Evolutionary conservation across 1,140 invertebrate species (phyloP).

Genomic region (Drosophila bocqueti): DNA sequence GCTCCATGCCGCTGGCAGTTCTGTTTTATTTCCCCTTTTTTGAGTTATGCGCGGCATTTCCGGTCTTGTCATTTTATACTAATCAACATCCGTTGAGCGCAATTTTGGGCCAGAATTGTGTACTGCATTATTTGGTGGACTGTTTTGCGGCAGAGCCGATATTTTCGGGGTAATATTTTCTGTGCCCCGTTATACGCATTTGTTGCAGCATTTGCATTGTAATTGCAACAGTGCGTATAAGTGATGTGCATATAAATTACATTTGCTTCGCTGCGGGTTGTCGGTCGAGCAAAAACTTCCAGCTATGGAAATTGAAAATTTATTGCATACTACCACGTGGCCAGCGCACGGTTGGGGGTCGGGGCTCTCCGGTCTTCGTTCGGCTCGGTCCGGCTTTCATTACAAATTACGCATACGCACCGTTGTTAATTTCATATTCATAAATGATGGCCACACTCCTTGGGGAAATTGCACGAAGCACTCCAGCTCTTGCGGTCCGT

Average conservation of each 20-base stretch:
- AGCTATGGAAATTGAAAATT: slow-evolving; percentile 73
- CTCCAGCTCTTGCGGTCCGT: slow-evolving; percentile 36
- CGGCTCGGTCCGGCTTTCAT: slow-evolving; percentile 30
- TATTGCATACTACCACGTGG: slow-evolving; percentile 55
- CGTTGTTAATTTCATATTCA: slow-evolving; percentile 79
- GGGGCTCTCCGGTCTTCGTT: background rate
- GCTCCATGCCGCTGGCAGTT: slow-evolving; percentile 26
- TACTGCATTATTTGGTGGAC: slow-evolving; percentile 45
- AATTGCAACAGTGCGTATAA: slow-evolving; percentile 71
- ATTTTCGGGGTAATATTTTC: slow-evolving; percentile 50
- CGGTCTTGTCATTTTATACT: slow-evolving; percentile 76
- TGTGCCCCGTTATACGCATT: slow-evolving; percentile 51
- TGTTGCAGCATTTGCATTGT: slow-evolving; percentile 68
- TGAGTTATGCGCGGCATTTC: slow-evolving; percentile 58
- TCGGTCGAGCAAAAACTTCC: slow-evolving; percentile 23
- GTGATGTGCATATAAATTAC: slow-evolving; percentile 80
- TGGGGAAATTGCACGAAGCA: slow-evolving; percentile 55
- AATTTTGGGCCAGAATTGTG: slow-evolving; percentile 42
- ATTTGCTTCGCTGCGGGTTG: slow-evolving; percentile 59
- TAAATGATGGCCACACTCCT: slow-evolving; percentile 52
- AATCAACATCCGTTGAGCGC: slow-evolving; percentile 72
- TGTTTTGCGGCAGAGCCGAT: background rate
- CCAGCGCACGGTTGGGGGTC: slow-evolving; percentile 1
- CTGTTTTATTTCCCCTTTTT: slow-evolving; percentile 24
- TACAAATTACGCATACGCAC: slow-evolving; percentile 73